These are phyloP conservation scores for Rhinoraja longicauda DNA, from an alignment of 2,797 vertebrate genomes.

Conservation along the genomic window DNA sequence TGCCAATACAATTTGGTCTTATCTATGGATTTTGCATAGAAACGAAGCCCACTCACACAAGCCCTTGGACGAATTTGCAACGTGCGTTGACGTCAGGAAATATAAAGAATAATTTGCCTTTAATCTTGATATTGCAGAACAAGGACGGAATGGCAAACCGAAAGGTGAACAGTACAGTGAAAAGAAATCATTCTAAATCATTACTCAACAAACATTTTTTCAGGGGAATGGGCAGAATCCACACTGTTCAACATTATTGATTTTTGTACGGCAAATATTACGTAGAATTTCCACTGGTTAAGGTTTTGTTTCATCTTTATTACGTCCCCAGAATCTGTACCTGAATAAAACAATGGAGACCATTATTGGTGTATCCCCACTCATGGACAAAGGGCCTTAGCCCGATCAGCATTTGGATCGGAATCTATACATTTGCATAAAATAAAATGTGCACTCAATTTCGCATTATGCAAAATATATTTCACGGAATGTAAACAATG, in stretches of 20 bases:
- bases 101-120: neutral
- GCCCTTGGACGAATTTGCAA: neutral
- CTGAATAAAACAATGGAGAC: neutral
- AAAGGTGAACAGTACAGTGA: neutral
- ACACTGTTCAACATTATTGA: neutral
- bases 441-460: conserved; percentile 13
- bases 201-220: neutral
- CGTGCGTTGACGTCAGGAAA: too few species aligned
- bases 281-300: neutral
- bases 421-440: neutral
- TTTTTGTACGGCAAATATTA: neutral
- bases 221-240: neutral
- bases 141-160: neutral
- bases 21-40: neutral
- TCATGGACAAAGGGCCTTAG: neutral
- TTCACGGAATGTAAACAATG: neutral
- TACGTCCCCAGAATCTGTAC: neutral
- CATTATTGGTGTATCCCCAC: neutral
- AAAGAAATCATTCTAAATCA: neutral
- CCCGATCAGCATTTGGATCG: neutral
- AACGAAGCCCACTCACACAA: neutral
- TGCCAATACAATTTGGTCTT: too few species aligned
- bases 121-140: neutral
- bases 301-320: neutral
- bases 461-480: neutral